Percentiles rank a stretch among this genome's conserved stretches.
These are phyloP conservation scores for Protobothrops mucrosquamatus DNA, from an alignment of 2,113 vertebrate species.

Conservation along the genomic window DNA sequence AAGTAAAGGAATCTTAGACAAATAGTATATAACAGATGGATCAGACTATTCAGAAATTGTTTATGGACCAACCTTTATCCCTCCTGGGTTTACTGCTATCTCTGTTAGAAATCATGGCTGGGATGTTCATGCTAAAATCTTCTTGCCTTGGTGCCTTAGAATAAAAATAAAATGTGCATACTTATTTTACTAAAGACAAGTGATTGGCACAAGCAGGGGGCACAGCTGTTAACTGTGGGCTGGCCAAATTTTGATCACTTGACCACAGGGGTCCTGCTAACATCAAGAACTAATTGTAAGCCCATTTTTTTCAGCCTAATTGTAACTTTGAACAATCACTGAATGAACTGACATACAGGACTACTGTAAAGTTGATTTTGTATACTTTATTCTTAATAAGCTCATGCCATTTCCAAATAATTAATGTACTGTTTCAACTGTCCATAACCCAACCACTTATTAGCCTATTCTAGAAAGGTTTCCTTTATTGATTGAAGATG, in stretches of 20 bases:
- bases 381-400: not conserved
- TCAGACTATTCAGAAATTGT: not conserved
- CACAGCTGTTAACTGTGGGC: not conserved
- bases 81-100: slow-evolving; percentile 32
- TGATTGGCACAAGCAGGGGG: not conserved
- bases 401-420: not conserved
- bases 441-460: not conserved
- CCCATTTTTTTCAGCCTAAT: not conserved
- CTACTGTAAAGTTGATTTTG: not conserved
- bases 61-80: slow-evolving; percentile 55
- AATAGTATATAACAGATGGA: not conserved
- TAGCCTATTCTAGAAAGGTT: not conserved
- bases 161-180: slow-evolving; percentile 35
- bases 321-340: not conserved
- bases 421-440: not conserved
- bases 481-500: not conserved
- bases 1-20: not conserved
- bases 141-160: slow-evolving; percentile 60
- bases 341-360: not conserved
- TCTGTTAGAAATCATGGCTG: not conserved
- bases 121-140: slow-evolving; percentile 38
- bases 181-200: not conserved
- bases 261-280: not conserved
- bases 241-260: not conserved
- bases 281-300: not conserved